Evolutionary conservation across 2,888 invertebrate genomes (phyloP).

Genomic region (Agrochola circellaris): DNA sequence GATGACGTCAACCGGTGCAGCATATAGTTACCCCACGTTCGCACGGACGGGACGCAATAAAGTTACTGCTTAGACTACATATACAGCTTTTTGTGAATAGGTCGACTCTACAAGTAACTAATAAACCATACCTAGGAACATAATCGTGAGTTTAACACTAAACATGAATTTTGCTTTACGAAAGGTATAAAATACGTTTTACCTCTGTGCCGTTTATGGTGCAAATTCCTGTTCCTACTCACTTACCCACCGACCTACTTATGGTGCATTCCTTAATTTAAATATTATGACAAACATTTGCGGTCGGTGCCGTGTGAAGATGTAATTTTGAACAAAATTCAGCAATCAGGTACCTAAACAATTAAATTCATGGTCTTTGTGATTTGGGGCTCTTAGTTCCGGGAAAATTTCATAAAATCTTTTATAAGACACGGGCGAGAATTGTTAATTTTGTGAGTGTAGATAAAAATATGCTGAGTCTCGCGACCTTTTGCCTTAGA

Average conservation of each 20-base stretch:
- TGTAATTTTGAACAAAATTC: constrained; percentile 58
- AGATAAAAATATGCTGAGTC: not conserved
- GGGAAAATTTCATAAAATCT: not conserved
- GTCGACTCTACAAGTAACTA: no score
- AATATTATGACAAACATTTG: constrained; percentile 52
- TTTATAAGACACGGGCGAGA: not conserved
- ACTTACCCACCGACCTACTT: no score
- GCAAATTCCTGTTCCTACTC: not conserved
- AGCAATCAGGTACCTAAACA: constrained; percentile 45
- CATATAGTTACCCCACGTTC: no score
- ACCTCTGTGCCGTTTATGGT: not conserved
- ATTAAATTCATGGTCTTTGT: constrained; percentile 53
- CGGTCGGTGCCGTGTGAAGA: constrained; percentile 36
- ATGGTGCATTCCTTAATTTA: constrained; percentile 43
- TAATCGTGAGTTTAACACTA: no score
- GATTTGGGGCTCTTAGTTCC: constrained; percentile 31
- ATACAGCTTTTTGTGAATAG: no score
- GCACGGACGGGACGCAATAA: no score
- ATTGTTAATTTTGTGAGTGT: not conserved
- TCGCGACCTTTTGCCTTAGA: not conserved
- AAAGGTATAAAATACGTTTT: not conserved
- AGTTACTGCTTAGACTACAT: no score
- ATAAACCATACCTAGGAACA: no score
- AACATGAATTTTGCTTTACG: no score
- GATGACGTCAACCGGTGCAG: no score